Base-by-base conservation (phyloP, 2,113 vertebrate genomes). In the Entomyzon cyanotis region DNA sequence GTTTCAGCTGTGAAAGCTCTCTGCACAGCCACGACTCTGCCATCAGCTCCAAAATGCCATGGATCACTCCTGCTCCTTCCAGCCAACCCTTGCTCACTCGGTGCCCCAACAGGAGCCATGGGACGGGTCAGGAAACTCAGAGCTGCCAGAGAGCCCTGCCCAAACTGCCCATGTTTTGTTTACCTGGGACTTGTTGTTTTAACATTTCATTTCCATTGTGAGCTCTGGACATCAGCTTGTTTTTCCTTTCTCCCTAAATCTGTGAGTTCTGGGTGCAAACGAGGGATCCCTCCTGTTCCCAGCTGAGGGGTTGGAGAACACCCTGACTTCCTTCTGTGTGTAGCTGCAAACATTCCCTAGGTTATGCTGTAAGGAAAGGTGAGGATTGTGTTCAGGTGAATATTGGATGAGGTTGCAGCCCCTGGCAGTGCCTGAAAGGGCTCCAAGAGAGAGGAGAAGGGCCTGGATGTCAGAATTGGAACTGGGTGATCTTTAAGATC, bases 171-270 rank as follows among this genome's bases (percentile, higher is more conserved):
- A 0, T 90, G 68, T 78, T 93, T 75, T 42, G 9, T 90, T 81
- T 92, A 75, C 85, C 41, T 85, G 8, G 55, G 20, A 22, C 59
- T 75, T 95, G 80, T 94, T 96, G 63, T 28, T 96, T 94, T 94
- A 96, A 96, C 88, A 64, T 94, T 94, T 69, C 3, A 15, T 90
- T 95, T 80, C 70, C 47, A 5, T 46, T 62, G 79, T 81, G 79
- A 88, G 10, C 83, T 86, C 71, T 75, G 88, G 18, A 59, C 82
- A 70, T 23, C 39, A 17, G 0, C 52, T 85, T 77, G 49, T 73
- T 93, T 95, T 93, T 52, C 50, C 46, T 76, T 87, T 47, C 70
- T 74, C 65, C 55, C 20, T 47, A 16, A 88, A 55, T 74, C 9
- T 20, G 33, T 1, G 22, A 77, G 67, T 14, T 8, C 46, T 55